Percentiles rank a stretch among this genome's conserved stretches.
Conservation (phyloP, 2,797 vertebrate genomes). For the Cheirogaleus major region DNA sequence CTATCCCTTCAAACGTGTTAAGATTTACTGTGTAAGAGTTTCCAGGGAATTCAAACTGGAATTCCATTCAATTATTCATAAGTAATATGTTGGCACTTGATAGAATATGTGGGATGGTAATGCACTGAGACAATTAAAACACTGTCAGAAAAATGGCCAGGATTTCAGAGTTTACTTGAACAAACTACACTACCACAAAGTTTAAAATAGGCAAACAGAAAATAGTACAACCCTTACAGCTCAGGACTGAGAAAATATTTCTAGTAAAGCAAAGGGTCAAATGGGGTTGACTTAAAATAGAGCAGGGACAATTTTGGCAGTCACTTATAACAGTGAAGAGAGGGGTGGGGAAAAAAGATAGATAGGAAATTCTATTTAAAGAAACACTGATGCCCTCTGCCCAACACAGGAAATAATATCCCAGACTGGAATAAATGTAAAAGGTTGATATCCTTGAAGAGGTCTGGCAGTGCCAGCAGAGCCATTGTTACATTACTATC, state of each 20-base stretch:
- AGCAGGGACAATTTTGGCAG: constrained; percentile 56
- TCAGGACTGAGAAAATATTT: constrained; percentile 45
- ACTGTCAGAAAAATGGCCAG: neutral
- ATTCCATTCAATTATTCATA: neutral
- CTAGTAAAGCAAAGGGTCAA: constrained; percentile 46
- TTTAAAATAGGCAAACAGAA: constrained; percentile 39
- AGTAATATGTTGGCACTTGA: neutral
- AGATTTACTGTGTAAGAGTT: neutral
- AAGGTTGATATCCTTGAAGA: constrained; percentile 47
- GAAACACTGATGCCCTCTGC: constrained; percentile 38
- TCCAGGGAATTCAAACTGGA: neutral
- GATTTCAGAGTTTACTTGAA: constrained; percentile 34
- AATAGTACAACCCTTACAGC: neutral
- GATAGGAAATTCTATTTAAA: constrained; percentile 71
- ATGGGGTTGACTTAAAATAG: constrained; percentile 61
- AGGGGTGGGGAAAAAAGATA: constrained; percentile 33
- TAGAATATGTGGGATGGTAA: neutral
- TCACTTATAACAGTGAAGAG: constrained; percentile 59
- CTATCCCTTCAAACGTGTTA: neutral
- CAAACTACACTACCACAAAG: neutral
- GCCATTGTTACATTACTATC: constrained; percentile 54
- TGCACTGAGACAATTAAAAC: constrained; percentile 28
- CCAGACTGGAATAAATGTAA: constrained; percentile 38
- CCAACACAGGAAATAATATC: constrained; percentile 40
- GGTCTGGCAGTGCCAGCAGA: constrained; percentile 37